Conservation (phyloP, 1,140 invertebrate genomes). For the Lasioglossum albipes region DNA sequence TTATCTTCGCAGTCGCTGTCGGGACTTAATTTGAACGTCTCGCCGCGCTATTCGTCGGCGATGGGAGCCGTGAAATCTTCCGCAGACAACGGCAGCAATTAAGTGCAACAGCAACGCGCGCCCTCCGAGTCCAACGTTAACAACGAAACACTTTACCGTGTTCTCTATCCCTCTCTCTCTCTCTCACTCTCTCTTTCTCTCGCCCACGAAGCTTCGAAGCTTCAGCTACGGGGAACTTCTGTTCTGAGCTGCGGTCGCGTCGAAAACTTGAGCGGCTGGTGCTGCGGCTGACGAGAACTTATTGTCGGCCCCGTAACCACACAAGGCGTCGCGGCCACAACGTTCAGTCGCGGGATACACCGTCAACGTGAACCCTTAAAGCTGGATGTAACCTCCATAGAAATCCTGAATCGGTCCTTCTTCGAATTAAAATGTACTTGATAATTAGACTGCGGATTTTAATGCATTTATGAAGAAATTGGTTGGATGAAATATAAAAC, state of each 20-base stretch:
- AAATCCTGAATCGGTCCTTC: too few species aligned
- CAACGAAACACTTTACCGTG: constrained; percentile 29
- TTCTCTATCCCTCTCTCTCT: not conserved
- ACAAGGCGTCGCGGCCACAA: constrained; percentile 25
- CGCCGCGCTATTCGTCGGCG: constrained; percentile 17
- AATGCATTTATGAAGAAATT: too few species aligned
- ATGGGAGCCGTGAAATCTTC: constrained; percentile 33
- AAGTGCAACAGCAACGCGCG: constrained; percentile 38
- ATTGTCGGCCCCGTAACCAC: constrained; percentile 51
- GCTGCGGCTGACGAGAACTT: constrained; percentile 58
- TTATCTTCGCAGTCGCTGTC: not conserved
- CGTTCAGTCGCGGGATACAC: constrained; percentile 21
- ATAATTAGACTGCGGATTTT: too few species aligned
- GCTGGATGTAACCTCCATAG: not conserved
- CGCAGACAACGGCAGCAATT: constrained; percentile 45
- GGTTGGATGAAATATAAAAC: too few species aligned
- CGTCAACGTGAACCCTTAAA: not conserved
- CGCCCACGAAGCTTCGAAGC: constrained; percentile 31
- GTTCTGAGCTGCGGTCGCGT: constrained; percentile 3
- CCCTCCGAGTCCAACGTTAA: constrained; percentile 34
- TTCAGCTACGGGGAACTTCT: constrained; percentile 27
- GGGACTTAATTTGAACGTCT: constrained; percentile 5
- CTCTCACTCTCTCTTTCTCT: too few species aligned
- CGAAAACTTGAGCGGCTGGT: constrained; percentile 43
- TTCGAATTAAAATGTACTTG: too few species aligned